Base-by-base conservation (phyloP, 2,797 vertebrate species). In the Rhinichthys osculus region DNA sequence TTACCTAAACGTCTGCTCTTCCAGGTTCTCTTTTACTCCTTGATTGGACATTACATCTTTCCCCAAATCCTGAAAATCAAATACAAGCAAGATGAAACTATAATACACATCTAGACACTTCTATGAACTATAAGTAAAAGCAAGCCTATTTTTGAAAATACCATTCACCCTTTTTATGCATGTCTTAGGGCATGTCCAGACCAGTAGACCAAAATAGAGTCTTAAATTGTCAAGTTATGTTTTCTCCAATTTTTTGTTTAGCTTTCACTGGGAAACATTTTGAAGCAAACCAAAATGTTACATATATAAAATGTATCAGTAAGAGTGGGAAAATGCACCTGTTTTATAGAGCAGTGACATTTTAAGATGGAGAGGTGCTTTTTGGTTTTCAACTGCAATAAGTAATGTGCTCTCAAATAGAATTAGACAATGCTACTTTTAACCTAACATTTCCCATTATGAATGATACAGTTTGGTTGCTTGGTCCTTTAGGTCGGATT, bases 1-100 rank as follows among this genome's bases (percentile, higher is more conserved):
- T 21, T 90, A 95, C 94, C 95, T 92, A 52, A 16, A 79, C 54
- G 90, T 93, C 88, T 80, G 93, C 64, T 74, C 83, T 78, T 92
- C 92, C n/a, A 88, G 87, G 87, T 92, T 92, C 86, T 90, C 91
- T 64, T 91, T 93, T 50, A 91, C 69, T 16, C 84, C 86, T 64
- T 85, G 92, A 77, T 84, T 91, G 30, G 69, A 3, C 35, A 38
- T 81, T 67, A 92, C 93, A 84, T 92, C 91, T 52, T 88, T n/a
- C 2, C 82, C 90, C 54, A 81, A 88, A 78, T 90, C 92, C 95
- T 95, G 50, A 13, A 83, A 89, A 85, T 52, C 3, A 74, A 64
- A 72, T 5, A 47, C 38, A 80, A 85, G 27, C 64, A 42, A 69
- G 19, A 42, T 30, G 14, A 84, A 67, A 72, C 67, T n/a, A 38